Percentiles rank a stretch among this genome's conserved stretches.
These are phyloP conservation scores for Acronicta aceris DNA, from an alignment of 2,888 invertebrate species.

Conservation along the genomic window DNA sequence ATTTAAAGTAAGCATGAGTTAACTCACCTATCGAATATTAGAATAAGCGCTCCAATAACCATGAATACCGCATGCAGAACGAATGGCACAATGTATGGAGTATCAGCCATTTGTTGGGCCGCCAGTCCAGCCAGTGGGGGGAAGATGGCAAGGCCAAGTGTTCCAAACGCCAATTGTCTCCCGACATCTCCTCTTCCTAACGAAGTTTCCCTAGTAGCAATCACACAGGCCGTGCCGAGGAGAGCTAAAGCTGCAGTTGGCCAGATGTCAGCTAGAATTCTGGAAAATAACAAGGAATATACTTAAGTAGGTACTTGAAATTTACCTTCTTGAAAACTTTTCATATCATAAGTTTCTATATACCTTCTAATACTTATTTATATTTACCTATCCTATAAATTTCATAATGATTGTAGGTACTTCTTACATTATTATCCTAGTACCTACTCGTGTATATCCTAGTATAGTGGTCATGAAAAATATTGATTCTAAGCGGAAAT, in stretches of 20 bases:
- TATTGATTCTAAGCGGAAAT: neutral
- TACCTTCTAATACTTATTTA: no score
- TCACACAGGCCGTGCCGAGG: conserved; percentile 93
- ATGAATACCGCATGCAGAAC: conserved; percentile 89
- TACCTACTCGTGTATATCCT: no score
- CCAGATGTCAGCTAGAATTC: conserved; percentile 93
- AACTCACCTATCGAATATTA: conserved; percentile 88
- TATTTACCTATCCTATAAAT: no score
- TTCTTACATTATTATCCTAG: no score
- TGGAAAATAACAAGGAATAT: conserved; percentile 51
- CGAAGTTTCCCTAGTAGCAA: conserved; percentile 94
- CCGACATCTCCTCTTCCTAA: conserved; percentile 94
- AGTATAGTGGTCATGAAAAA: no score
- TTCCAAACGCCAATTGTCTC: conserved; percentile 93
- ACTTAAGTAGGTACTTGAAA: no score
- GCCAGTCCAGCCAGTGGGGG: conserved; percentile 90
- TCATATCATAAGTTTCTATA: no score
- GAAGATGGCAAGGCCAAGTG: conserved; percentile 92
- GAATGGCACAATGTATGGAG: conserved; percentile 88
- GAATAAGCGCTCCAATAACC: conserved; percentile 89
- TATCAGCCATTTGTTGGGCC: conserved; percentile 73
- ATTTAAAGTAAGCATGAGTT: neutral
- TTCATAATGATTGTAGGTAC: no score
- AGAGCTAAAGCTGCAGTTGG: conserved; percentile 92
- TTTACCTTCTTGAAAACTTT: no score